Percentiles rank a stretch among this genome's conserved stretches.
Conservation (phyloP, 2,888 invertebrate genomes). For the Lysandra coridon region DNA sequence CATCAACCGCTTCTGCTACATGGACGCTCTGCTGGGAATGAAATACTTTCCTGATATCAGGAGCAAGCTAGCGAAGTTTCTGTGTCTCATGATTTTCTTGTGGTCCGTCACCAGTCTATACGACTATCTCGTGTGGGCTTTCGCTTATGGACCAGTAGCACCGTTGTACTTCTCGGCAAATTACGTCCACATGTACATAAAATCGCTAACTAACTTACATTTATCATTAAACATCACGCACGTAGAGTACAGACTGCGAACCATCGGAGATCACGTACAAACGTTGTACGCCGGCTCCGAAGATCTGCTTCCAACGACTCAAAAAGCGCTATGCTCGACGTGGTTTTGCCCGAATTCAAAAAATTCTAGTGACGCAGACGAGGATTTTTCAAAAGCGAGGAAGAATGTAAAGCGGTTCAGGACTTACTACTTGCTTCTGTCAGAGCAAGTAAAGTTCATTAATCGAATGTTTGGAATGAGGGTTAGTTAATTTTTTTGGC, state of each 20-base stretch:
- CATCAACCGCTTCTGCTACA: conserved; percentile 53
- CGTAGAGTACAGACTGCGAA: conserved; percentile 53
- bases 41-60: conserved; percentile 48
- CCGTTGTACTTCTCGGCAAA: conserved; percentile 50
- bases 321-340: neutral
- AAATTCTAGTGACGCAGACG: neutral
- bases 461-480: conserved; percentile 64
- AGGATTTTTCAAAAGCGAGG: conserved; percentile 32
- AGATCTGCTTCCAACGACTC: neutral
- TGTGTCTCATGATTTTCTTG: conserved; percentile 47
- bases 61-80: conserved; percentile 47
- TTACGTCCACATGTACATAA: conserved; percentile 58
- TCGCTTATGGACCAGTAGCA: conserved; percentile 48
- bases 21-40: conserved; percentile 55
- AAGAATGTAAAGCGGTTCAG: conserved; percentile 50
- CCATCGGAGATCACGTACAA: conserved; percentile 52
- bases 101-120: conserved; percentile 52
- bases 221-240: conserved; percentile 59
- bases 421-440: conserved; percentile 59
- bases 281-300: conserved; percentile 44
- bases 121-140: conserved; percentile 56
- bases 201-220: conserved; percentile 60
- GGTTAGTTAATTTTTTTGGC: conserved; percentile 48
- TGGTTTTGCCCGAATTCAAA: conserved; percentile 21
- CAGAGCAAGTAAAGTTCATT: conserved; percentile 60